A percentile compares a stretch with the other conserved stretches of the same genome.
Conservation (phyloP, 2,888 invertebrate species). For the Vannuccia rotundouncinata region DNA sequence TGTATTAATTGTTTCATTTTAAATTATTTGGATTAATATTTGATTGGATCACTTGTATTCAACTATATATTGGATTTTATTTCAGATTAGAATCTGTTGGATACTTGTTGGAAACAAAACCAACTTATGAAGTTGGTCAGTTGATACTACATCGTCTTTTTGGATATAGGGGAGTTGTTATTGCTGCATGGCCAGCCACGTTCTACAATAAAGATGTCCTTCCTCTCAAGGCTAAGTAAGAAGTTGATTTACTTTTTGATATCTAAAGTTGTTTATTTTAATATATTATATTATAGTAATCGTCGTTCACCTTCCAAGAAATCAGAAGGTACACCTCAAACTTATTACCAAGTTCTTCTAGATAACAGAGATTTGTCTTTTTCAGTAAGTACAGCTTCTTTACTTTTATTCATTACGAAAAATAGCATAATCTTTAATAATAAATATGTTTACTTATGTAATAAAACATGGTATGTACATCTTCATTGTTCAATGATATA, state of each 20-base stretch:
- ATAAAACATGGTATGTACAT: too few species aligned
- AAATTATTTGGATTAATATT: too few species aligned
- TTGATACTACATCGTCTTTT: not conserved
- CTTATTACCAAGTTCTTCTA: conserved; percentile 94
- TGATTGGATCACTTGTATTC: too few species aligned
- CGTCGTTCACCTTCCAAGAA: conserved; percentile 44
- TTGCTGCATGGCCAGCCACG: not conserved
- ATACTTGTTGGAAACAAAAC: not conserved
- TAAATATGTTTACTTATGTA: too few species aligned
- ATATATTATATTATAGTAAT: not conserved
- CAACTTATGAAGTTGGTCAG: not conserved
- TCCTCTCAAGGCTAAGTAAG: not conserved
- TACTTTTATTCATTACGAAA: too few species aligned
- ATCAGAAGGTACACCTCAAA: conserved; percentile 75
- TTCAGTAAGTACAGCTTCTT: conserved; percentile 69
- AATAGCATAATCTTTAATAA: too few species aligned
- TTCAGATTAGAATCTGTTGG: not conserved
- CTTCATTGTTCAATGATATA: too few species aligned
- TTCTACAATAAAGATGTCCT: not conserved
- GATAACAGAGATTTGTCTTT: conserved; percentile 92
- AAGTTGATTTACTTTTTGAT: too few species aligned
- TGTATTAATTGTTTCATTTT: too few species aligned
- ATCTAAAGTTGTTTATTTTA: too few species aligned
- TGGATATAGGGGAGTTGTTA: not conserved
- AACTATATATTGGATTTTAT: too few species aligned